phyloP scores from a whole-genome alignment of 1,140 invertebrate genomes.

The Plodia interpunctella region DNA sequence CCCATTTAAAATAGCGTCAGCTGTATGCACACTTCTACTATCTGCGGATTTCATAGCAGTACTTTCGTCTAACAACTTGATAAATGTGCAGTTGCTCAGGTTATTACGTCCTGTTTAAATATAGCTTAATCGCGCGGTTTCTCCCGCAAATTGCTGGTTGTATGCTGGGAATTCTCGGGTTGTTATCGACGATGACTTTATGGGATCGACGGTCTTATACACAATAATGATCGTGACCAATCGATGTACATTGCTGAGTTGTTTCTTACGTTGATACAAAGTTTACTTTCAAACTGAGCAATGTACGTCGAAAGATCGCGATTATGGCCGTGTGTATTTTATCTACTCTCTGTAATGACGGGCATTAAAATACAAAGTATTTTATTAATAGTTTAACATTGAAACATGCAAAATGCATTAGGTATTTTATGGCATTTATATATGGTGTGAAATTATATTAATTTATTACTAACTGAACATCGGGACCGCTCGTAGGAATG shows the following conservation, averaged over 20 bases:
- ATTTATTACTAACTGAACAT: no score
- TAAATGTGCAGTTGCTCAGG: background rate
- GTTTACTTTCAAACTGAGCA: no score
- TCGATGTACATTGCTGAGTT: no score
- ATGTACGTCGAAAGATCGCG: no score
- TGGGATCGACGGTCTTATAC: no score
- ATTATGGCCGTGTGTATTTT: no score
- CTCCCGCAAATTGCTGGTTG: background rate
- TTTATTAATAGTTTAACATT: background rate
- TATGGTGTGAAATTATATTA: background rate
- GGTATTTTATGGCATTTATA: background rate
- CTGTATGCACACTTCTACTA: background rate
- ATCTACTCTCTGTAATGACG: background rate
- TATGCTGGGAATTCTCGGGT: background rate
- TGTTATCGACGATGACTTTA: background rate
- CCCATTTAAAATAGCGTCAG: background rate
- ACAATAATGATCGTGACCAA: no score
- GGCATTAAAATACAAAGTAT: slow-evolving; percentile 1
- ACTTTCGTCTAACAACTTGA: background rate
- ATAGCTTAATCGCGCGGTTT: background rate
- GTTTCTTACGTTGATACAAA: no score
- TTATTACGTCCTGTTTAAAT: slow-evolving; percentile 2
- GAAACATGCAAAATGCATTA: background rate
- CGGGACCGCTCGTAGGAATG: no score
- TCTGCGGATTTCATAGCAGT: background rate